Base-by-base conservation (phyloP, 2,888 invertebrate species). In the Latheticus oryzae region DNA sequence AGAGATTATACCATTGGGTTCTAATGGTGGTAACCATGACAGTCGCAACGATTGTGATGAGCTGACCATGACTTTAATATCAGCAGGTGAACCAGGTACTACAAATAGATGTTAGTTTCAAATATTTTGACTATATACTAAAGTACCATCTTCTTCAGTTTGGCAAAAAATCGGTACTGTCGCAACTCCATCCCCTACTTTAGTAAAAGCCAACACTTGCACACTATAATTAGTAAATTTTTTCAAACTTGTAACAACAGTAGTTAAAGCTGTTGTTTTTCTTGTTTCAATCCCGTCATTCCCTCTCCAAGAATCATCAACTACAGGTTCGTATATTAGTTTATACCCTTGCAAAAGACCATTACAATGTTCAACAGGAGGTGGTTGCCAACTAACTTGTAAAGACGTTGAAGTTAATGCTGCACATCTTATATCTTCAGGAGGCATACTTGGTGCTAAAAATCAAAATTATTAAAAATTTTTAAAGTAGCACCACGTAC, bases 181-280 rank as follows among this genome's bases (percentile, higher is more conserved):
- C 53, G 86, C 77, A 2, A 85, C 83, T 1, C 91, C 91, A 72
- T 91, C 90, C 0, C 92, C 92, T 68, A 89, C 86, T 72, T 89
- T 83, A 0, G 91, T 92, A 75, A 84, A 90, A 0, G 91, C 90
- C 69, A 90, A 73, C 5, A 92, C 89, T 78, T 90, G 89, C 58
- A 92, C 82, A 72, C 90, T 91, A 77, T 92, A 92, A 78, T 92
- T 93, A 19, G 91, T 88, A 75, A 84, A 91, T 72, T 88, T 89
- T 69, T 87, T 83, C 58, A 93, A 80, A 2, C 86, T 86, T 0
- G 87, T 86, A 16, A 91, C 80, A 43, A 89, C 87, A 1, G 86
- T 85, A 23, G 87, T 88, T 54, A 88, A 77, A 0, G 87, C 87
- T 12, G 86, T 86, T 0, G 89, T 89, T 74, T 88, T 87, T 15